These are phyloP conservation scores for Bettongia penicillata DNA, from an alignment of 2,113 vertebrate genomes.

Conservation along the genomic window DNA sequence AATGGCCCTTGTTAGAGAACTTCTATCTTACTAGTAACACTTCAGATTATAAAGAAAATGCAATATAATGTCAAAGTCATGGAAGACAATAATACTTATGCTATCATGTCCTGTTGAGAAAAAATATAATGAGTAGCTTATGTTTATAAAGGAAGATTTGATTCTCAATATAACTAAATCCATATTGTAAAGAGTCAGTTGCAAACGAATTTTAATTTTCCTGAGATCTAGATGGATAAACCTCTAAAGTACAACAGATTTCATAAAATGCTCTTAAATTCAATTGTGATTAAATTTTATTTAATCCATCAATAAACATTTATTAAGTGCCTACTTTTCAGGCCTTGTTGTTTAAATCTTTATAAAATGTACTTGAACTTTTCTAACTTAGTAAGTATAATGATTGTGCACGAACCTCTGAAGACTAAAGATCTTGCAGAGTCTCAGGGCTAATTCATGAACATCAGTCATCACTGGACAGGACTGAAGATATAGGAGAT, in stretches of 20 bases:
- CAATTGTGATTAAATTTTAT: neutral
- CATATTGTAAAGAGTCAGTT: neutral
- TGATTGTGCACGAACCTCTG: neutral
- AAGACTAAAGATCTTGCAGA: neutral
- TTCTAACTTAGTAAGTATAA: neutral
- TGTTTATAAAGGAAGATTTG: neutral
- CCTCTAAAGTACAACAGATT: neutral
- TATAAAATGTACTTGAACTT: neutral
- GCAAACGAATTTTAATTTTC: neutral
- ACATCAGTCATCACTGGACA: neutral
- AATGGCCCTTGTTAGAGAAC: neutral
- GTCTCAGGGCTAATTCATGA: neutral
- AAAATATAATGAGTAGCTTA: neutral
- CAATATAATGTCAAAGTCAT: neutral
- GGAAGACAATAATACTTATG: neutral
- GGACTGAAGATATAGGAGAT: neutral
- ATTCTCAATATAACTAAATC: neutral
- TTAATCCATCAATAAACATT: neutral
- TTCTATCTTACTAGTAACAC: neutral
- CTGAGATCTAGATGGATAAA: neutral
- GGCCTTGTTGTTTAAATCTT: neutral
- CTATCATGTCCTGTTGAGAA: neutral
- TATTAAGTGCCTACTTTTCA: neutral
- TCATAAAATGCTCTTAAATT: neutral
- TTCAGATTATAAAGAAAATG: neutral